Base-by-base conservation (phyloP, 2,888 invertebrate species). In the Drosophila ezoana region DNA sequence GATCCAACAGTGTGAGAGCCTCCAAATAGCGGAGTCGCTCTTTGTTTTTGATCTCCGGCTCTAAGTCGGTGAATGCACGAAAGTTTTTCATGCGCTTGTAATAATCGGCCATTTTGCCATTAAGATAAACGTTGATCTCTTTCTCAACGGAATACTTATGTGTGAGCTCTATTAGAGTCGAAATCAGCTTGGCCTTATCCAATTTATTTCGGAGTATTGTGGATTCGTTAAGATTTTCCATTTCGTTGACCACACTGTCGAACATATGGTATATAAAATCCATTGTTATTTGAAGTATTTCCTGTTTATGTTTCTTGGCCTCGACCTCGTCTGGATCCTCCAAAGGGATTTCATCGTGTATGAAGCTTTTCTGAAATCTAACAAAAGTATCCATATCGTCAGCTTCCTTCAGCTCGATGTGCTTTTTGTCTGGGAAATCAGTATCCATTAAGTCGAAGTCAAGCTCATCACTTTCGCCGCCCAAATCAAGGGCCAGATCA, bases 81-180 rank as follows among this genome's bases (percentile, higher is more conserved):
- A 16, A 32, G 23, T 79, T 73, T 28, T 73, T 87, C 35, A 72
- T 63, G 0, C 91, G 87, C 2, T 84, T 89, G 52, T 72, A 91
- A 63, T 87, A 89, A 0, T 91, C 90, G 3, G 58, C 41, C 5
- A 79, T 47, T 40, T 90, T 90, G 0, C 54, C 0, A 65, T 84
- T 82, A 0, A 91, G 62, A 6, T 76, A 64, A 0, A 0, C 4
- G 18, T 67, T 72, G 0, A 53, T 0, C 1, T 59, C 48, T 5
- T 11, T 67, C 40, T 74, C 70, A 0, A 2, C 3, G 0, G 14
- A 0, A 10, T 56, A 70, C 0, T 63, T 44, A 0, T 72, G 14
- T 2, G 14, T 23, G 5, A 74, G 0, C 0, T 53, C 52, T 0
- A 23, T 13, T 0, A 91, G 28, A 3, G 45, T 62, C 0, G 18